These are phyloP conservation scores for Telmatherina bonti DNA, from an alignment of 2,797 vertebrate genomes.

Conservation along the genomic window DNA sequence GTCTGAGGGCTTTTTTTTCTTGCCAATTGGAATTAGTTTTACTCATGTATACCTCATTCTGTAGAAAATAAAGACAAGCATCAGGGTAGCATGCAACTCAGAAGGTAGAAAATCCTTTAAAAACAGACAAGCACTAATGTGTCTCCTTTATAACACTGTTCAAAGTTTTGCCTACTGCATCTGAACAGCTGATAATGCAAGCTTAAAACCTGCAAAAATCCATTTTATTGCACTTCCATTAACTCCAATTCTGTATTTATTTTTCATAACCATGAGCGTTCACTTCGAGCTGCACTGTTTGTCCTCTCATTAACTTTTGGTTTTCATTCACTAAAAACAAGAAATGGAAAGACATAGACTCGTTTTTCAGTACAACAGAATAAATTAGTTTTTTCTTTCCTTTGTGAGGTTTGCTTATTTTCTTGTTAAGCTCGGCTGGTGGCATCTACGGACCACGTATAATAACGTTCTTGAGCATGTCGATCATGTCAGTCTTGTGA, in stretches of 20 bases:
- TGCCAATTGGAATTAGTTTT: not conserved
- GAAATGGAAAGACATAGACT: slow-evolving; percentile 6
- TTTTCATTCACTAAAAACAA: slow-evolving; percentile 20
- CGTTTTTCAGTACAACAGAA: slow-evolving; percentile 3
- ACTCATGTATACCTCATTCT: too few relatives aligned
- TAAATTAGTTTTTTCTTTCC: slow-evolving; percentile 9
- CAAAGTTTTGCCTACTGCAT: slow-evolving; percentile 37
- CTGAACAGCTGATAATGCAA: slow-evolving; percentile 28
- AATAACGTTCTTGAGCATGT: slow-evolving; percentile 11
- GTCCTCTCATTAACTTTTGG: not conserved
- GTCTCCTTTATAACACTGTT: slow-evolving; percentile 18
- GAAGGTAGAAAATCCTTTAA: too few relatives aligned
- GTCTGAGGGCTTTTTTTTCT: not conserved
- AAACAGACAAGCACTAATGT: not conserved
- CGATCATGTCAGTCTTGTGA: slow-evolving; percentile 9
- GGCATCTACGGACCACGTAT: slow-evolving; percentile 21
- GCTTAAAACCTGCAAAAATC: slow-evolving; percentile 9
- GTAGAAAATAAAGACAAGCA: too few relatives aligned
- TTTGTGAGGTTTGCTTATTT: slow-evolving; percentile 8
- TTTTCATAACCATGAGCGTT: not conserved
- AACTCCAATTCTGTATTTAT: slow-evolving; percentile 14
- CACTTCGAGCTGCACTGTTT: not conserved
- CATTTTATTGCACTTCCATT: not conserved
- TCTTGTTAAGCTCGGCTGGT: slow-evolving; percentile 32
- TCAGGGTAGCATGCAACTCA: too few relatives aligned